Conservation (phyloP, 2,888 invertebrate species). For the Cosmia pyralina region DNA sequence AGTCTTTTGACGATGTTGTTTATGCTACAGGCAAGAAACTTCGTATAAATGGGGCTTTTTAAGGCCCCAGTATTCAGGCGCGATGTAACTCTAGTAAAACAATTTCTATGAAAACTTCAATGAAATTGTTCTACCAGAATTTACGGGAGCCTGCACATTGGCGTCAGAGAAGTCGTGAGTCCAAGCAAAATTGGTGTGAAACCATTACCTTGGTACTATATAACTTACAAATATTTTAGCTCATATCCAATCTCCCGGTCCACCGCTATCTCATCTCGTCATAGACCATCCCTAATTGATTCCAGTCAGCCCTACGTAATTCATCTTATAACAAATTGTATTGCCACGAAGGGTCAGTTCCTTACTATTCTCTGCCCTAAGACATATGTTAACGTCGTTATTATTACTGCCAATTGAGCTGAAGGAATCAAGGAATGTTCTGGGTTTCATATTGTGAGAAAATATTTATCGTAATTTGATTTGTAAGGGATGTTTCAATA, state of each 20-base stretch:
- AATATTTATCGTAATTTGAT: conserved; percentile 47
- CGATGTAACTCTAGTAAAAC: too few species aligned
- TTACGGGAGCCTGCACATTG: too few species aligned
- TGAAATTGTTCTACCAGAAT: too few species aligned
- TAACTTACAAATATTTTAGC: not conserved
- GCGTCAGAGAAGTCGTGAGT: not conserved
- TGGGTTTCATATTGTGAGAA: conserved; percentile 30
- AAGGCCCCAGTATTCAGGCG: too few species aligned
- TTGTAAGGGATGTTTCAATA: conserved; percentile 31
- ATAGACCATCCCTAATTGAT: conserved; percentile 66
- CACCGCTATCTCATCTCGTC: conserved; percentile 45
- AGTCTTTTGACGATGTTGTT: not conserved
- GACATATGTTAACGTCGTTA: conserved; percentile 46
- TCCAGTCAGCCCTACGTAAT: conserved; percentile 48
- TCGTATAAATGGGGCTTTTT: not conserved
- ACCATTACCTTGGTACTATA: not conserved
- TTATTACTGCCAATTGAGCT: conserved; percentile 31
- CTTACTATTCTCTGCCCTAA: conserved; percentile 28
- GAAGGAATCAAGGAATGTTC: conserved; percentile 27
- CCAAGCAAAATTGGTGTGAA: not conserved
- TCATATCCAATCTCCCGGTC: conserved; percentile 30
- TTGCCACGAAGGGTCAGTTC: conserved; percentile 46
- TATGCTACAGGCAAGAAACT: not conserved
- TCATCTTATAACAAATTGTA: conserved; percentile 56
- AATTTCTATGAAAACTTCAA: too few species aligned